Percentiles rank a stretch among this genome's conserved stretches.
Evolutionary conservation across 2,113 vertebrate species (phyloP).

Genomic region (Rhynchomys soricoides): DNA sequence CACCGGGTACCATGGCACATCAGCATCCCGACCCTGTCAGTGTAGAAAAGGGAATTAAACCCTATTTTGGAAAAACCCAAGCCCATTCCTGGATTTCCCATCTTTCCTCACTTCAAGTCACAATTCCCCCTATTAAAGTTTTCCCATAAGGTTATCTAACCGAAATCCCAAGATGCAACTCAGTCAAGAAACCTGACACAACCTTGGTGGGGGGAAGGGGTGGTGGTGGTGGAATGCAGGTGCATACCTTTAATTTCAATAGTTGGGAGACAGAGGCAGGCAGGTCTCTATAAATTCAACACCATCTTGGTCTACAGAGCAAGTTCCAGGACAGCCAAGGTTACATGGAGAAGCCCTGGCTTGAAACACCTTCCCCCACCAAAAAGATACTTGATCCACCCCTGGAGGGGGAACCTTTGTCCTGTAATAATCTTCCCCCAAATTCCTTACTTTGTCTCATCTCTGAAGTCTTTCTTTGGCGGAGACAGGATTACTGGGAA

Average conservation of each 20-base stretch:
- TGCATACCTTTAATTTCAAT: no score
- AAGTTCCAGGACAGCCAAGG: no score
- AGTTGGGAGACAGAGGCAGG: no score
- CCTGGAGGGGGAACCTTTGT: background rate
- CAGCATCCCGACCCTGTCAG: background rate
- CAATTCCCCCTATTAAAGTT: background rate
- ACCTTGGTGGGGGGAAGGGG: no score
- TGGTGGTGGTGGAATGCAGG: no score
- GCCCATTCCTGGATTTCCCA: background rate
- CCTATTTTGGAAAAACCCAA: background rate
- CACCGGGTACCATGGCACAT: background rate
- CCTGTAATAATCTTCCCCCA: background rate
- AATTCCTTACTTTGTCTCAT: background rate
- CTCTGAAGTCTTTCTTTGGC: background rate
- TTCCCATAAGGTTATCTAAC: background rate
- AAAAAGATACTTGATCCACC: background rate
- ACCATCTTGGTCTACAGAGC: no score
- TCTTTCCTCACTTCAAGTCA: background rate
- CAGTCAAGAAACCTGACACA: background rate
- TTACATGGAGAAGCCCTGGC: no score
- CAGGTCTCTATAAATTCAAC: no score
- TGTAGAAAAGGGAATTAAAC: background rate
- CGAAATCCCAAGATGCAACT: background rate
- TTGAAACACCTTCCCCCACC: no score
- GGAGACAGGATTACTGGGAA: background rate